phyloP scores from a whole-genome alignment of 2,113 vertebrate species.

The Phylloscopus whistleri region DNA sequence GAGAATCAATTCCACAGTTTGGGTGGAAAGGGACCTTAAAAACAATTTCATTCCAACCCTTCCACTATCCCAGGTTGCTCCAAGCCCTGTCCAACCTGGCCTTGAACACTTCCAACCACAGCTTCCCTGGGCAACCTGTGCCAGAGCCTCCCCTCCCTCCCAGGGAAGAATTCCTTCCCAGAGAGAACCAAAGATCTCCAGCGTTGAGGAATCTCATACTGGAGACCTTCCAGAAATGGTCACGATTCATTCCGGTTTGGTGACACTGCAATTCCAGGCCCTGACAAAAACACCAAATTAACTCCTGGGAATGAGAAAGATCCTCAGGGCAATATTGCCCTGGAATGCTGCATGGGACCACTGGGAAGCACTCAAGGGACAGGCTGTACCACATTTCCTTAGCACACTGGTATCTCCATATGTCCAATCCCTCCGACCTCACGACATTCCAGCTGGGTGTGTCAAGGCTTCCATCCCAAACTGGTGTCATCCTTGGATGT shows the following conservation, averaged over 20 bases:
- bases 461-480: neutral
- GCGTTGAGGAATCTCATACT: neutral
- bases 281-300: neutral
- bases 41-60: neutral
- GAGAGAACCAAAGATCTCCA: neutral
- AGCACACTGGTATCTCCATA: neutral
- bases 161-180: neutral
- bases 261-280: neutral
- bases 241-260: neutral
- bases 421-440: neutral
- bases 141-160: neutral
- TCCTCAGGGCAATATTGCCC: accelerated
- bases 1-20: no score
- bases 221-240: neutral
- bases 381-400: neutral
- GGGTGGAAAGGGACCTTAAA: neutral
- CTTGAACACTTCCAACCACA: neutral
- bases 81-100: neutral
- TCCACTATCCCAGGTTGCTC: neutral
- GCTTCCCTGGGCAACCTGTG: neutral
- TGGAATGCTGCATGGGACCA: neutral
- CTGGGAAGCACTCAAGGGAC: neutral
- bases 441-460: neutral
- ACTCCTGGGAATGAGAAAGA: neutral
- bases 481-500: neutral